Evolutionary conservation across 1,140 invertebrate genomes (phyloP).

Genomic region (Hycleus cichorii): DNA sequence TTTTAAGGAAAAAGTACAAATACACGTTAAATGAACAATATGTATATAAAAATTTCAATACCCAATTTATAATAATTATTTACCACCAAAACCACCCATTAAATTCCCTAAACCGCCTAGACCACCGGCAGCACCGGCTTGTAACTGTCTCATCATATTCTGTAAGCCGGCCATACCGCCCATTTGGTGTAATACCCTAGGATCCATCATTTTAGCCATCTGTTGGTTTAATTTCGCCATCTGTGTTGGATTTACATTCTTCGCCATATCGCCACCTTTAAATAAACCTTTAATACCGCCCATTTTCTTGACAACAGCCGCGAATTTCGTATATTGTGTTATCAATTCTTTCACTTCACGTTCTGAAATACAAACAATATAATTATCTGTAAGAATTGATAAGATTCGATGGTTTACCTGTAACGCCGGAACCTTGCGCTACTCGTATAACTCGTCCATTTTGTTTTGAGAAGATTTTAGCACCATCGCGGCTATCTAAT

Average conservation of each 20-base stretch:
- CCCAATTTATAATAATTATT: constrained; percentile 20
- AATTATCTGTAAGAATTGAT: neutral
- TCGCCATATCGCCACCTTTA: constrained; percentile 96
- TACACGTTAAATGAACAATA: neutral
- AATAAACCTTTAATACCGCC: constrained; percentile 98
- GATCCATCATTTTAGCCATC: constrained; percentile 99
- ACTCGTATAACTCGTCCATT: constrained; percentile 78
- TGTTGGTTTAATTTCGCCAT: constrained; percentile 99
- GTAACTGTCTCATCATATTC: constrained; percentile 97
- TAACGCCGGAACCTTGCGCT: constrained; percentile 91
- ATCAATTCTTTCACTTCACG: constrained; percentile 97
- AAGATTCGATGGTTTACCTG: constrained; percentile 32
- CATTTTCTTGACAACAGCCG: constrained; percentile 99
- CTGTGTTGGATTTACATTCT: constrained; percentile 97
- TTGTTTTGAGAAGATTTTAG: constrained; percentile 95
- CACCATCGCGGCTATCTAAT: constrained; percentile 93
- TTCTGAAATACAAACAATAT: constrained; percentile 42
- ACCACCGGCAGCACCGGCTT: constrained; percentile 76
- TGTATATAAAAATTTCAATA: constrained; percentile 8
- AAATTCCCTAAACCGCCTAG: constrained; percentile 63
- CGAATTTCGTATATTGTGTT: constrained; percentile 98
- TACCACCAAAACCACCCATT: constrained; percentile 63
- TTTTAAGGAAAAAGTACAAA: too few relatives aligned
- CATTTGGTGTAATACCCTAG: constrained; percentile 84
- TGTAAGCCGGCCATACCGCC: constrained; percentile 94